These are phyloP conservation scores for Marmota monax DNA, from an alignment of 2,113 vertebrate species.

Conservation along the genomic window DNA sequence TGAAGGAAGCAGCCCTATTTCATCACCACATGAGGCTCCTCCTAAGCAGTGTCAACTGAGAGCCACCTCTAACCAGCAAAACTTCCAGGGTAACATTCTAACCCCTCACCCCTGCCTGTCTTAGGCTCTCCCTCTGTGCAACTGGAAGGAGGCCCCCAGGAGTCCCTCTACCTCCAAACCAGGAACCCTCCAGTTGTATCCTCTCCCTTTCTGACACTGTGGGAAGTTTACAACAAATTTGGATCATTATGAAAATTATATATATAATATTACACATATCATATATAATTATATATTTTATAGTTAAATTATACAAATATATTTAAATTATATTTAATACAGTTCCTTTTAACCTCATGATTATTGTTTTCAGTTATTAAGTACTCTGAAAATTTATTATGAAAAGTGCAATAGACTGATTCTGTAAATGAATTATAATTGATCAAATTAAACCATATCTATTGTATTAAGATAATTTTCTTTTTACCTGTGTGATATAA, in stretches of 20 bases:
- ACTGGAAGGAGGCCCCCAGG: neutral
- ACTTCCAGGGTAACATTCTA: neutral
- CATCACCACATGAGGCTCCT: fast-evolving
- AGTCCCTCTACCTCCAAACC: neutral
- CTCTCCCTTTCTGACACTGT: neutral
- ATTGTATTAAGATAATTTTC: neutral
- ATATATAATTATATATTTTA: neutral
- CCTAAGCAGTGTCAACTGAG: neutral
- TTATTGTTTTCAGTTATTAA: neutral
- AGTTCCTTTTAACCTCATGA: neutral
- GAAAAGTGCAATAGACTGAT: neutral
- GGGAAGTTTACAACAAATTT: neutral
- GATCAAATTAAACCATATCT: neutral
- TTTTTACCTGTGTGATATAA: neutral
- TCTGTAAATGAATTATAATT: neutral
- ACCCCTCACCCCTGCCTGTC: fast-evolving
- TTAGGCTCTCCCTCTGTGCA: neutral
- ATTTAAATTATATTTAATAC: neutral
- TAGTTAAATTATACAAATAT: neutral
- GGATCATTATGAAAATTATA: neutral
- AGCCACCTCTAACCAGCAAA: neutral
- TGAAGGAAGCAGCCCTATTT: conserved; percentile 10
- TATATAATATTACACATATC: no score
- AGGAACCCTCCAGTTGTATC: neutral
- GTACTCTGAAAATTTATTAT: neutral